These are phyloP conservation scores for Leptogaster cylindrica DNA, from an alignment of 2,888 invertebrate species.

Conservation along the genomic window DNA sequence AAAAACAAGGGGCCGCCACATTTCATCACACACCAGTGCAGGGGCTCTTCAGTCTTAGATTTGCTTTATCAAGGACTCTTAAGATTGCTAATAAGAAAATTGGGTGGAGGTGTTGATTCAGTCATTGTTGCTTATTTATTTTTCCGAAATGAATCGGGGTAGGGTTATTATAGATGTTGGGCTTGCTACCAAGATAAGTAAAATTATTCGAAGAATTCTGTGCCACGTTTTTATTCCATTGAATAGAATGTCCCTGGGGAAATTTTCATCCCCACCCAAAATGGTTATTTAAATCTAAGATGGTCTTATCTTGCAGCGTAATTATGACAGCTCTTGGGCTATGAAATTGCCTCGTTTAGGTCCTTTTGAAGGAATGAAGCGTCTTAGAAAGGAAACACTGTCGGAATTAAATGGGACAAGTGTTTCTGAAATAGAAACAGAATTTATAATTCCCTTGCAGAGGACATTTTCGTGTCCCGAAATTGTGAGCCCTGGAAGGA, in stretches of 20 bases:
- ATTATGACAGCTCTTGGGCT: slow-evolving; percentile 24
- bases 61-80: slow-evolving; percentile 41
- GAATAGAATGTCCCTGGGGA: slow-evolving; percentile 15
- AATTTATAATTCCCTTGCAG: too few species aligned
- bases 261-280: slow-evolving; percentile 30
- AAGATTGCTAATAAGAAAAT: slow-evolving; percentile 45
- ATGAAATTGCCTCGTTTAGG: slow-evolving; percentile 27
- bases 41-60: slow-evolving; percentile 18
- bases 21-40: background rate
- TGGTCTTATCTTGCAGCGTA: slow-evolving; percentile 35
- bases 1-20: background rate
- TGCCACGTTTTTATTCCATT: slow-evolving; percentile 4
- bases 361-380: background rate
- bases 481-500: too few species aligned
- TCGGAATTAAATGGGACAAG: too few species aligned
- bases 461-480: too few species aligned
- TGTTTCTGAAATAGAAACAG: too few species aligned
- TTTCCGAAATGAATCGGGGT: slow-evolving; percentile 5
- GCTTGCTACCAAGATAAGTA: slow-evolving; percentile 37
- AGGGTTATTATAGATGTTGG: slow-evolving; percentile 4
- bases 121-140: slow-evolving; percentile 44
- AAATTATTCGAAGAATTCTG: slow-evolving; percentile 35
- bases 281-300: slow-evolving; percentile 25
- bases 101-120: slow-evolving; percentile 44
- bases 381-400: too few species aligned